Evolutionary conservation across 2,113 vertebrate species (phyloP).

Genomic region (Ranitomeya variabilis): DNA sequence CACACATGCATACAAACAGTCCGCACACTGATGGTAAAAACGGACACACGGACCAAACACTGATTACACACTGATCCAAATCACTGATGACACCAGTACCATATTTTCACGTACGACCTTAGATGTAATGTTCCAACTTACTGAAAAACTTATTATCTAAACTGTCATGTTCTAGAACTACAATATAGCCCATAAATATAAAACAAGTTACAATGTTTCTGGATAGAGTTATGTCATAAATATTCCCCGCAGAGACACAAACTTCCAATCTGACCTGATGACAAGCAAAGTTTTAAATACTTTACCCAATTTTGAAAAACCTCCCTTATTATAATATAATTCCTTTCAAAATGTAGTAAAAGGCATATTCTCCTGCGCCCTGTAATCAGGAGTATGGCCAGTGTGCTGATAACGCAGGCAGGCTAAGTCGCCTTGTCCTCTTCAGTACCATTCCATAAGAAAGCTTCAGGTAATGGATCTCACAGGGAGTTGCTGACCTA

Average conservation of each 20-base stretch:
- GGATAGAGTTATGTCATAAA: background rate
- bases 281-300: background rate
- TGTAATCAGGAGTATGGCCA: background rate
- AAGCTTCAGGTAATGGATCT: background rate
- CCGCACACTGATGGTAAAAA: no score
- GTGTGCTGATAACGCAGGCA: background rate
- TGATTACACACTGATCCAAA: no score
- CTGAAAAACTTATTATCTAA: no score
- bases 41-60: no score
- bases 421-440: background rate
- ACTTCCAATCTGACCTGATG: background rate
- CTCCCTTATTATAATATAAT: background rate
- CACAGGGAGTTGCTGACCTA: background rate
- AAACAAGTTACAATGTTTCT: background rate
- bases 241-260: background rate
- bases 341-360: background rate
- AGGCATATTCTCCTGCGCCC: background rate
- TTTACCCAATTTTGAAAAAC: background rate
- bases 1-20: no score
- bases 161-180: background rate
- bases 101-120: no score
- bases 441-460: background rate
- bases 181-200: background rate
- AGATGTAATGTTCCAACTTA: no score
- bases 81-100: no score